Base-by-base conservation (phyloP, 1,140 invertebrate genomes). In the Drosophila insularis region DNA sequence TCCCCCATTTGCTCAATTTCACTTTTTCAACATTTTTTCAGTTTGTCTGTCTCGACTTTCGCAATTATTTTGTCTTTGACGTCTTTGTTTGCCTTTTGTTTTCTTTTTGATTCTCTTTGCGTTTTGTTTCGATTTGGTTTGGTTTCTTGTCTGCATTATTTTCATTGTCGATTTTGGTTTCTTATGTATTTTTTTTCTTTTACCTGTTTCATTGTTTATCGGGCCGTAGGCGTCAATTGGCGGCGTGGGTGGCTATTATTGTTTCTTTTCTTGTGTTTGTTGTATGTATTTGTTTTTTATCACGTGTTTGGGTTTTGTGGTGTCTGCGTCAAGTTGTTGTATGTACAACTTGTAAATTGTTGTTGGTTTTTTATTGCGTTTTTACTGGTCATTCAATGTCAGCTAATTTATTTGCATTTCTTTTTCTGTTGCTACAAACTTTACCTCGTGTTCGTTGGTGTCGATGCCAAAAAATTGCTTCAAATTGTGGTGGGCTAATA, bases 11-110 rank as follows among this genome's bases (percentile, higher is more conserved):
- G 31, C 61, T 4, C 17, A 11, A 53, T 72, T 75, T 19, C 63
- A 74, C 81, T 86, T 79, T 81, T 81, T 80, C 73, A 46, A 60
- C 78, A 76, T 71, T 87, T 75, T 69, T 87, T 77, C 63, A 71
- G 62, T 78, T 23, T 70, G 78, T 35, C 67, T 67, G 69, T 63
- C 74, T 23, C 63, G 61, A 63, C 67, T 71, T 64, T 76, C 75
- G 80, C 82, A 76, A 87, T 87, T 85, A 70, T 80, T 67, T 84
- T 69, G 75, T 61, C 62, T 77, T 60, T 72, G 73, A 68, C 68
- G 73, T 72, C 40, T 68, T 76, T 37, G 65, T 62, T 71, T 78
- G 75, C 43, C 14, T 61, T 60, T 43, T 31, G 40, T 50, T 23
- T 35, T 68, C 50, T 40, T 64, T 40, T 19, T 14, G 6, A 21